Evolutionary conservation across 2,888 invertebrate genomes (phyloP).

Genomic region (Pseudanteris insignis): DNA sequence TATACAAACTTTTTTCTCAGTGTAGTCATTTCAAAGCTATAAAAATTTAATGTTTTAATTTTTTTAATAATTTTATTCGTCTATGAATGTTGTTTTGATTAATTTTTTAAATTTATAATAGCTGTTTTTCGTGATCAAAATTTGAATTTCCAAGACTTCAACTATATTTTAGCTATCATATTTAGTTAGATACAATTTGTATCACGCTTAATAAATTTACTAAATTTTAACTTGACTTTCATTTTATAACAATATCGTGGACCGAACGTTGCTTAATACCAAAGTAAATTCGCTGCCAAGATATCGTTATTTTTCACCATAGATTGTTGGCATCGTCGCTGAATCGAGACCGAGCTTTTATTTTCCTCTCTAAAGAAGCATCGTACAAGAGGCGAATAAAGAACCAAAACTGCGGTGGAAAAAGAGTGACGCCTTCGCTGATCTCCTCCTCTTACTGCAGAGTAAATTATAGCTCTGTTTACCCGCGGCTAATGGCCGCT

Average conservation of each 20-base stretch:
- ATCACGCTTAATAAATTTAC: too few relatives aligned
- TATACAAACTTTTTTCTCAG: too few relatives aligned
- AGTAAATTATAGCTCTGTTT: constrained; percentile 66
- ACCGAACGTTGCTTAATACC: constrained; percentile 15
- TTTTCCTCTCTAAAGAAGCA: constrained; percentile 41
- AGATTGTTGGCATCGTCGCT: constrained; percentile 38
- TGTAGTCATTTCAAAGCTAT: too few relatives aligned
- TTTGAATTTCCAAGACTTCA: too few relatives aligned
- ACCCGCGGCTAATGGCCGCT: constrained; percentile 64
- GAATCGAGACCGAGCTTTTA: constrained; percentile 43
- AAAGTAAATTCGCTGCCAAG: constrained; percentile 22
- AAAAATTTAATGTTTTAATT: too few relatives aligned
- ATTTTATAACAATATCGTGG: constrained; percentile 8
- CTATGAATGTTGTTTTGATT: too few relatives aligned
- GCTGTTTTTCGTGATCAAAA: background rate
- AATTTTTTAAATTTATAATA: too few relatives aligned
- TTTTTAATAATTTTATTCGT: too few relatives aligned
- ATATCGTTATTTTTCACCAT: constrained; percentile 36
- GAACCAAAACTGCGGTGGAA: constrained; percentile 59
- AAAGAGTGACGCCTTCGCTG: constrained; percentile 59
- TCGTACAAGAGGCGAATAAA: constrained; percentile 51
- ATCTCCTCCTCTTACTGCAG: constrained; percentile 48
- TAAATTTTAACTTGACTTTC: too few relatives aligned
- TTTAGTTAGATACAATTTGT: too few relatives aligned
- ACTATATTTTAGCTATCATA: too few relatives aligned